A percentile compares a stretch with the other conserved stretches of the same genome.
These are phyloP conservation scores for Ctena decussata DNA, from an alignment of 2,888 invertebrate species.

Conservation along the genomic window DNA sequence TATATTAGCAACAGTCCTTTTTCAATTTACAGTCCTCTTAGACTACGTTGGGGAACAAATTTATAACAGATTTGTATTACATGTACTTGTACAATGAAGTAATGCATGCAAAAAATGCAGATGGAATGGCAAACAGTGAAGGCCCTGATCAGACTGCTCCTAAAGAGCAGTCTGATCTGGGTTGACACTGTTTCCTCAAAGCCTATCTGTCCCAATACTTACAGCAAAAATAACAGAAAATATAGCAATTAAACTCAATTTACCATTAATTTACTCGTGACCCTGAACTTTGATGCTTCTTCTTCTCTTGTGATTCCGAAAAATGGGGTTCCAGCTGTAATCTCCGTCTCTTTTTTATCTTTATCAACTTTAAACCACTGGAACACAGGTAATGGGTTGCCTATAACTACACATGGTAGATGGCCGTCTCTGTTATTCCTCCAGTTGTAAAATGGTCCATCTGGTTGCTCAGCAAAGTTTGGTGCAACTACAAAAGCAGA, in stretches of 20 bases:
- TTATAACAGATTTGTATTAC: too few species aligned
- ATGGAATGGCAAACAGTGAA: too few species aligned
- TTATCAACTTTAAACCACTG: slow-evolving; percentile 33
- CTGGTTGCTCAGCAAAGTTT: slow-evolving; percentile 35
- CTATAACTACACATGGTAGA: slow-evolving; percentile 32
- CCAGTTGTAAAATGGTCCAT: slow-evolving; percentile 54
- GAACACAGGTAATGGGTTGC: slow-evolving; percentile 49
- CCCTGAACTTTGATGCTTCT: neutral
- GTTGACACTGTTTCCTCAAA: too few species aligned
- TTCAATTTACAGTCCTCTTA: too few species aligned
- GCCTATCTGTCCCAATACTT: too few species aligned
- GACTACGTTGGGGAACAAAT: too few species aligned
- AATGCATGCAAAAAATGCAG: too few species aligned
- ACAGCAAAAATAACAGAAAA: too few species aligned
- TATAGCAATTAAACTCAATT: neutral
- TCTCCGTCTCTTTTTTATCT: neutral
- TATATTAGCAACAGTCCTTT: too few species aligned
- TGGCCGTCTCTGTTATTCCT: slow-evolving; percentile 6
- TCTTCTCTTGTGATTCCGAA: slow-evolving; percentile 8
- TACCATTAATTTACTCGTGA: slow-evolving; percentile 45
- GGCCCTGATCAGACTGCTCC: too few species aligned
- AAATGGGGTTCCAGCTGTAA: slow-evolving; percentile 1
- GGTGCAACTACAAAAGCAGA: slow-evolving; percentile 30
- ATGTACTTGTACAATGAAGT: too few species aligned
- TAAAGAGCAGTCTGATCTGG: too few species aligned